A percentile compares a stretch with the other conserved stretches of the same genome.
Evolutionary conservation across 2,888 invertebrate genomes (phyloP).

Genomic region (Amiota communis): DNA sequence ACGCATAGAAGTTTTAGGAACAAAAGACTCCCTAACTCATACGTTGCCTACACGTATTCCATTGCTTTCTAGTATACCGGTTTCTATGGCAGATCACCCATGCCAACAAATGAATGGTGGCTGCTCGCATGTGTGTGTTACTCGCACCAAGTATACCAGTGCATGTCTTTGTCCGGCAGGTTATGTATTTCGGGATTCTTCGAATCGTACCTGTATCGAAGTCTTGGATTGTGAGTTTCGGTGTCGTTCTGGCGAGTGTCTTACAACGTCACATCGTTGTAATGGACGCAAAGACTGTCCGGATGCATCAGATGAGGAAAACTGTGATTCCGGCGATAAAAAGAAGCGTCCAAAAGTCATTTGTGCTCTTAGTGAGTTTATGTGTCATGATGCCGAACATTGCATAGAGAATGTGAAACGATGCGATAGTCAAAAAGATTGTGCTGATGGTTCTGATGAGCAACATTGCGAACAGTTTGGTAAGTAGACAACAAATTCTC

Average conservation of each 20-base stretch:
- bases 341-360: constrained; percentile 58
- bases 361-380: constrained; percentile 74
- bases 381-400: constrained; percentile 75
- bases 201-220: constrained; percentile 76
- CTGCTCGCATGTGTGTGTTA: constrained; percentile 84
- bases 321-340: constrained; percentile 71
- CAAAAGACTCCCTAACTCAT: constrained; percentile 41
- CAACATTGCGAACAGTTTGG: constrained; percentile 74
- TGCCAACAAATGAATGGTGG: constrained; percentile 78
- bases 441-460: constrained; percentile 77
- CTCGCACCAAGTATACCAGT: constrained; percentile 68
- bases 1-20: constrained; percentile 63
- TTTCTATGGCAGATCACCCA: constrained; percentile 72
- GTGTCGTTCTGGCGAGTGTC: constrained; percentile 76
- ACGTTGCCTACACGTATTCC: constrained; percentile 54
- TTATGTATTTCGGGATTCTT: constrained; percentile 74
- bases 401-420: constrained; percentile 74
- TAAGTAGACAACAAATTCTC: constrained; percentile 41
- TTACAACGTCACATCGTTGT: constrained; percentile 75
- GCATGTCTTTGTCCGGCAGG: constrained; percentile 81
- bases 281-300: constrained; percentile 77
- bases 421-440: constrained; percentile 76
- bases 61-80: constrained; percentile 51
- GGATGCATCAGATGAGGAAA: constrained; percentile 76
- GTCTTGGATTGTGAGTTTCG: constrained; percentile 74